Percentiles rank a stretch among this genome's conserved stretches.
Conservation (phyloP, 2,797 vertebrate species). For the Coilia nasus region DNA sequence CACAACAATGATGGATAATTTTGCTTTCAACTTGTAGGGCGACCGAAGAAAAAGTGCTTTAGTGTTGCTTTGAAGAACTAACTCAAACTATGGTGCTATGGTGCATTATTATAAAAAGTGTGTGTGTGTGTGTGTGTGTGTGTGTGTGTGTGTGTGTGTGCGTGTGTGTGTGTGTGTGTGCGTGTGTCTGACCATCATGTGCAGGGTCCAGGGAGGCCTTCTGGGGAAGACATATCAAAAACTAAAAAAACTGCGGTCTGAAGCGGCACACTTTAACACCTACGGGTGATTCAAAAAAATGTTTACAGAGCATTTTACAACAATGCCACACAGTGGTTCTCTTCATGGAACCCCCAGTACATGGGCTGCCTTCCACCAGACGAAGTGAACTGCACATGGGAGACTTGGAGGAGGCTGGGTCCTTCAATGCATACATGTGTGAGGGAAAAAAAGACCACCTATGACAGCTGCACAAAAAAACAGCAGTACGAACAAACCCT, state of each 20-base stretch:
- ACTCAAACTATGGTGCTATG: too few relatives aligned
- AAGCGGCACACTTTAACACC: constrained; percentile 31
- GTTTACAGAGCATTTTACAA: constrained; percentile 52
- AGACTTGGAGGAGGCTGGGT: neutral
- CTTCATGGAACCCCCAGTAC: neutral
- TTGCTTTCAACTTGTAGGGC: too few relatives aligned
- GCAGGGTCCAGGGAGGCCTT: too few relatives aligned
- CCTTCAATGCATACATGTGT: neutral
- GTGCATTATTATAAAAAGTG: neutral
- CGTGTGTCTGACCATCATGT: neutral
- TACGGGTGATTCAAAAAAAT: constrained; percentile 45
- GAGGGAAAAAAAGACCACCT: neutral
- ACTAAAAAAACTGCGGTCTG: constrained; percentile 48
- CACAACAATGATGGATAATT: too few relatives aligned
- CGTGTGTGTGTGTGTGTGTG: too few relatives aligned
- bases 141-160: too few relatives aligned
- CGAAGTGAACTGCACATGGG: neutral
- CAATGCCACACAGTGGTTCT: constrained; percentile 39
- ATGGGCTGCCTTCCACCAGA: neutral
- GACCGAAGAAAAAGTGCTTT: too few relatives aligned
- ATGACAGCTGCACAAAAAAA: neutral
- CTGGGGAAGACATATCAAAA: constrained; percentile 45
- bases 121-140: too few relatives aligned
- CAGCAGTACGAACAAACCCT: neutral
- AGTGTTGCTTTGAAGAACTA: too few relatives aligned